These are phyloP conservation scores for Rhinophrynus dorsalis DNA, from an alignment of 2,797 vertebrate species.

Conservation along the genomic window DNA sequence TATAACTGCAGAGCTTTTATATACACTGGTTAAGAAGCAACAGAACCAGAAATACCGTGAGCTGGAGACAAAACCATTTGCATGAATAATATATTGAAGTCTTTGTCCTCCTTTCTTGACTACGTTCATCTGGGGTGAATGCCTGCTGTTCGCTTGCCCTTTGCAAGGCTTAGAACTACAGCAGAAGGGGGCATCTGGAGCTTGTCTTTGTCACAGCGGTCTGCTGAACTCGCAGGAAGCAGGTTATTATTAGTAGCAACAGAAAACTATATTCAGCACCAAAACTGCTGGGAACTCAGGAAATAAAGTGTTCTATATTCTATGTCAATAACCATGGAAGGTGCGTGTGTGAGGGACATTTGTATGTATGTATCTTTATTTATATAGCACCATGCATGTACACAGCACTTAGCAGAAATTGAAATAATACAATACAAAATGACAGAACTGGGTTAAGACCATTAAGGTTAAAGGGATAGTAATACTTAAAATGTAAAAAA, in stretches of 20 bases:
- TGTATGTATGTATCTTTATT: no score
- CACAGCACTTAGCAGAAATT: no score
- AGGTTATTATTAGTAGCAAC: constrained; percentile 34
- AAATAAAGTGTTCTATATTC: constrained; percentile 27
- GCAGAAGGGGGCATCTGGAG: constrained; percentile 44
- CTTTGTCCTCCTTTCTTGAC: constrained; percentile 30
- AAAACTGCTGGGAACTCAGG: constrained; percentile 32
- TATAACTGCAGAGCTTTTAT: no score
- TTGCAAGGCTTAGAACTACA: constrained; percentile 17
- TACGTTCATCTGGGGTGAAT: constrained; percentile 17
- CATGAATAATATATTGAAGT: constrained; percentile 34
- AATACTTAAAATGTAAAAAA: no score
- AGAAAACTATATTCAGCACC: constrained; percentile 40
- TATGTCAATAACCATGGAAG: constrained; percentile 7
- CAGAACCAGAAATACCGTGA: neutral
- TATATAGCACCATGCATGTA: no score
- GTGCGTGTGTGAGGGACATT: no score
- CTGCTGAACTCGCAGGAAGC: constrained; percentile 19
- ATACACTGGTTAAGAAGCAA: neutral
- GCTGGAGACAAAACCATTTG: constrained; percentile 8
- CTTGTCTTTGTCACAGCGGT: constrained; percentile 41
- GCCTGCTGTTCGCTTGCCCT: constrained; percentile 22
- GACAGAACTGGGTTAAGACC: no score
- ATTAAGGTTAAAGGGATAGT: no score
- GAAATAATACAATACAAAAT: no score